These are phyloP conservation scores for Cinara cedri DNA, from an alignment of 2,888 invertebrate species.

Conservation along the genomic window DNA sequence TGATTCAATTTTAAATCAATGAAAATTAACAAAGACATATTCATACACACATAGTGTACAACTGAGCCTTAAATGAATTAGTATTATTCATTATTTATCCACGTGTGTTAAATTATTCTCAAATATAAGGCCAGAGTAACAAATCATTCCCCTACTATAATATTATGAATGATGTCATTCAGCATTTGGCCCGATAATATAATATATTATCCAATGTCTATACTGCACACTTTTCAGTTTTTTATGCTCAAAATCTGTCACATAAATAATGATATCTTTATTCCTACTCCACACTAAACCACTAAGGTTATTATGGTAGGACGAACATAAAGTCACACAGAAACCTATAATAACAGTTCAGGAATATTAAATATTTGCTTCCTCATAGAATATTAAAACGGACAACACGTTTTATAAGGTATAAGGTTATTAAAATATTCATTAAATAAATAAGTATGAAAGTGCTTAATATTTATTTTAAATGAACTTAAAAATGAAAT, in stretches of 20 bases:
- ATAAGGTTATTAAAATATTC: too few relatives aligned
- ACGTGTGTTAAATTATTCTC: constrained; percentile 37
- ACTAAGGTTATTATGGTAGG: background rate
- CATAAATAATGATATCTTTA: background rate
- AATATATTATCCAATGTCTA: background rate
- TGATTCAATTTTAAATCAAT: too few relatives aligned
- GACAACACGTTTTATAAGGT: too few relatives aligned
- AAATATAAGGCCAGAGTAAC: background rate
- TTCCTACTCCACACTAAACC: background rate
- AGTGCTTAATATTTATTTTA: too few relatives aligned
- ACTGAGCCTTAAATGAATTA: background rate
- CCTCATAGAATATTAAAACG: too few relatives aligned
- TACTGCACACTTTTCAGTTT: background rate
- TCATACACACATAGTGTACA: background rate
- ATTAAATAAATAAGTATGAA: too few relatives aligned
- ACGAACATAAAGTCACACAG: background rate
- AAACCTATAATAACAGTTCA: background rate
- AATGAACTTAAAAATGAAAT: too few relatives aligned
- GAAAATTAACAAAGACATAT: too few relatives aligned
- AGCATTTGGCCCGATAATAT: constrained; percentile 25
- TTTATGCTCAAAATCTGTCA: background rate
- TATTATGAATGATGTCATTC: constrained; percentile 26
- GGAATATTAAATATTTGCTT: constrained; percentile 28
- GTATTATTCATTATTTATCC: constrained; percentile 21
- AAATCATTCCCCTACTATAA: constrained; percentile 1